Evolutionary conservation across 2,113 vertebrate species (phyloP).

Genomic region (Octodon degus): DNA sequence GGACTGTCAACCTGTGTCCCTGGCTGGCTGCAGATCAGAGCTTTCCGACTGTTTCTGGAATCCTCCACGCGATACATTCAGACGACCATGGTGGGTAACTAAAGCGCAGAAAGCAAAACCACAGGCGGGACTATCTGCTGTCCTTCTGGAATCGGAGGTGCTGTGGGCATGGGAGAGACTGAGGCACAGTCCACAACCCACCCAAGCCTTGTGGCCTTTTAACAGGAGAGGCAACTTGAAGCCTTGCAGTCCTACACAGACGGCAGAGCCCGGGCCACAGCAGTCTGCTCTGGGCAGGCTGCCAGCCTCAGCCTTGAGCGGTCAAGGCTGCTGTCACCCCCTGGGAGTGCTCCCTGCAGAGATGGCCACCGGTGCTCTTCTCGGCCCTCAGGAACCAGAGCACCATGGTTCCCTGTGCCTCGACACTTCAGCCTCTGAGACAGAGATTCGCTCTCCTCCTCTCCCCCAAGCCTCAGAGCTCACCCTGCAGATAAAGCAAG

Average conservation of each 20-base stretch:
- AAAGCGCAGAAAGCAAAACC: not conserved
- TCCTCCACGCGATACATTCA: not conserved
- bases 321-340: not conserved
- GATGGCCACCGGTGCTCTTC: not conserved
- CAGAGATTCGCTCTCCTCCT: not conserved
- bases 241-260: not conserved
- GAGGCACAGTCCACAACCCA: not conserved
- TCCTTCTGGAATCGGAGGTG: not conserved
- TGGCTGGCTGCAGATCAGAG: not conserved
- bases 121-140: not conserved
- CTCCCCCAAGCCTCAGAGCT: not conserved
- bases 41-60: not conserved
- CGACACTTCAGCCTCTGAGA: not conserved
- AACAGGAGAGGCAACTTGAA: not conserved
- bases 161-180: not conserved
- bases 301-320: not conserved
- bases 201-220: not conserved
- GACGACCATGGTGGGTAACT: not conserved
- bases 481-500: not conserved
- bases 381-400: not conserved
- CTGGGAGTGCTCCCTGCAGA: not conserved
- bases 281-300: not conserved
- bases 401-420: not conserved
- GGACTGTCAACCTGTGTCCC: not conserved
- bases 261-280: rapidly evolving